phyloP scores from a whole-genome alignment of 2,888 invertebrate species.

The Melangyna quadrimaculata region DNA sequence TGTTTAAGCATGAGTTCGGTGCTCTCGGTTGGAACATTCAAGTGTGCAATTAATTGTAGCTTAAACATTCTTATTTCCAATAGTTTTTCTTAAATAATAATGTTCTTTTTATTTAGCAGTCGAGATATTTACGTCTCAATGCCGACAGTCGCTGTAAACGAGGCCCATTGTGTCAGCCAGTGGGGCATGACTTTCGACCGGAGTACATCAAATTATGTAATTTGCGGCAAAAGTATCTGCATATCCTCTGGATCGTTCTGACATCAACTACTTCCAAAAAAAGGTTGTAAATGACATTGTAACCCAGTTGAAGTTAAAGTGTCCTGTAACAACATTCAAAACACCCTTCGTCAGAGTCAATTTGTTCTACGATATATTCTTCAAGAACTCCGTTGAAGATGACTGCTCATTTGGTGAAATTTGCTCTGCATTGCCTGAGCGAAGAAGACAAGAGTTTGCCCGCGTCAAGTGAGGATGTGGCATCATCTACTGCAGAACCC shows the following conservation, averaged over 20 bases:
- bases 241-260: conserved; percentile 93
- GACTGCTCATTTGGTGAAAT: conserved; percentile 90
- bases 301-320: conserved; percentile 85
- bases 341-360: conserved; percentile 95
- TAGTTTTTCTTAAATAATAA: neutral
- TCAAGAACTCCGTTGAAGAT: conserved; percentile 91
- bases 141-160: conserved; percentile 99
- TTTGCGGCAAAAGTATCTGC: conserved; percentile 84
- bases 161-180: conserved; percentile 98
- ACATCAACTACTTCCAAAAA: conserved; percentile 95
- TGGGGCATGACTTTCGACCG: conserved; percentile 99
- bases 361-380: conserved; percentile 96
- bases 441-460: conserved; percentile 77
- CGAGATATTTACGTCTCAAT: conserved; percentile 97
- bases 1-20: no score
- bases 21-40: no score
- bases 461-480: conserved; percentile 85
- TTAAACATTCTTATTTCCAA: neutral
- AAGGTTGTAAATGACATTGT: conserved; percentile 93
- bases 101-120: conserved; percentile 83
- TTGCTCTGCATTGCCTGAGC: conserved; percentile 86
- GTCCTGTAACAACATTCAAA: conserved; percentile 88
- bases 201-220: conserved; percentile 94
- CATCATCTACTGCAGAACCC: conserved; percentile 96
- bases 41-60: conserved; percentile 78